phyloP scores from a whole-genome alignment of 1,140 invertebrate genomes.

The Drosophila pruinosa region DNA sequence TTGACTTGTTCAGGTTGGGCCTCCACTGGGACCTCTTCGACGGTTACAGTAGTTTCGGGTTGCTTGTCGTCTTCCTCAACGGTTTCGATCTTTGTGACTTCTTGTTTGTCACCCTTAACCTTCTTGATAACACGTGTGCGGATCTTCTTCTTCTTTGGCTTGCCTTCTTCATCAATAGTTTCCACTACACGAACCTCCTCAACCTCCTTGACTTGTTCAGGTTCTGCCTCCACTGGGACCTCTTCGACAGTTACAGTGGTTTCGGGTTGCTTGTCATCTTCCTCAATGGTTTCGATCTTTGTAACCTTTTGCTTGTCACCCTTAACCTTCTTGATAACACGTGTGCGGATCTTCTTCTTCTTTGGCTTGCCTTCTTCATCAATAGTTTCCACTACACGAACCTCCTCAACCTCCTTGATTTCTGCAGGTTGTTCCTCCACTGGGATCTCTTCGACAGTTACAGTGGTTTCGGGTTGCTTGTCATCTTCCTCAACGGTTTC shows the following conservation, averaged over 20 bases:
- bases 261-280: constrained; percentile 60
- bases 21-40: constrained; percentile 45
- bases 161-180: constrained; percentile 62
- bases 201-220: constrained; percentile 65
- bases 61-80: constrained; percentile 67
- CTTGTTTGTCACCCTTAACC: constrained; percentile 60
- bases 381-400: constrained; percentile 41
- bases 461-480: constrained; percentile 77
- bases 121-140: constrained; percentile 73
- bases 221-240: constrained; percentile 34
- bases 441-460: constrained; percentile 47
- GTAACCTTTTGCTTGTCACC: constrained; percentile 74
- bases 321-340: constrained; percentile 70
- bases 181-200: constrained; percentile 39
- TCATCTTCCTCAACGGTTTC: constrained; percentile 84
- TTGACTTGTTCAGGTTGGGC: constrained; percentile 43
- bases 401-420: constrained; percentile 58
- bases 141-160: constrained; percentile 61
- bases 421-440: constrained; percentile 54
- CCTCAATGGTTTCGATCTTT: constrained; percentile 79
- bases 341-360: constrained; percentile 62
- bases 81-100: constrained; percentile 62
- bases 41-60: constrained; percentile 55
- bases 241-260: constrained; percentile 61
- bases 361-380: constrained; percentile 68